Conservation (phyloP, 2,888 invertebrate genomes). For the Pristionchus exspectatus region DNA sequence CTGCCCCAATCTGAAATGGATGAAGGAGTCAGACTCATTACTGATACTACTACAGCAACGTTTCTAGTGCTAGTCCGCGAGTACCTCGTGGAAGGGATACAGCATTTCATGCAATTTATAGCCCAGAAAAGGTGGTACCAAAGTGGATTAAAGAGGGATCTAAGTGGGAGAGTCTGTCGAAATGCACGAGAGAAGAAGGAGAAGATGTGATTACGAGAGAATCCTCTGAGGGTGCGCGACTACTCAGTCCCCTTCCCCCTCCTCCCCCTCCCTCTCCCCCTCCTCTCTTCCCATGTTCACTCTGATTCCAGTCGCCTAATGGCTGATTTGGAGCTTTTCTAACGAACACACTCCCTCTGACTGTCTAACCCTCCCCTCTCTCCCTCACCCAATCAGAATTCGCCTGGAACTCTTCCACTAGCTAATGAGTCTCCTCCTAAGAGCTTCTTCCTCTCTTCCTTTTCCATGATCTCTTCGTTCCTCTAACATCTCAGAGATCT, state of each 20-base stretch:
- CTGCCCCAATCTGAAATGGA: constrained; percentile 30
- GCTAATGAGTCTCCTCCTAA: constrained; percentile 49
- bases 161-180: constrained; percentile 22
- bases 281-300: not conserved
- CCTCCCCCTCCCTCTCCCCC: not conserved
- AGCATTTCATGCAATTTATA: not conserved
- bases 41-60: constrained; percentile 23
- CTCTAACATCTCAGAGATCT: not conserved
- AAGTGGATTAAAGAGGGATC: constrained; percentile 1
- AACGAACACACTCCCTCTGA: not conserved
- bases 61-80: not conserved
- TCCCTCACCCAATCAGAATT: constrained; percentile 33
- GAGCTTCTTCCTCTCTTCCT: not conserved
- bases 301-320: not conserved
- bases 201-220: constrained; percentile 30
- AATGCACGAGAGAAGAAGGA: not conserved
- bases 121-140: not conserved
- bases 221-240: not conserved
- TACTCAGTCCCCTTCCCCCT: not conserved
- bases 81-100: not conserved
- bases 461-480: not conserved
- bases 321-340: not conserved
- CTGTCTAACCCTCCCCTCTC: not conserved
- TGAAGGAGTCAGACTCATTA: constrained; percentile 14
- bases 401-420: not conserved